A percentile compares a stretch with the other conserved stretches of the same genome.
Evolutionary conservation across 2,888 invertebrate genomes (phyloP).

Genomic region (Lycia hirtaria): DNA sequence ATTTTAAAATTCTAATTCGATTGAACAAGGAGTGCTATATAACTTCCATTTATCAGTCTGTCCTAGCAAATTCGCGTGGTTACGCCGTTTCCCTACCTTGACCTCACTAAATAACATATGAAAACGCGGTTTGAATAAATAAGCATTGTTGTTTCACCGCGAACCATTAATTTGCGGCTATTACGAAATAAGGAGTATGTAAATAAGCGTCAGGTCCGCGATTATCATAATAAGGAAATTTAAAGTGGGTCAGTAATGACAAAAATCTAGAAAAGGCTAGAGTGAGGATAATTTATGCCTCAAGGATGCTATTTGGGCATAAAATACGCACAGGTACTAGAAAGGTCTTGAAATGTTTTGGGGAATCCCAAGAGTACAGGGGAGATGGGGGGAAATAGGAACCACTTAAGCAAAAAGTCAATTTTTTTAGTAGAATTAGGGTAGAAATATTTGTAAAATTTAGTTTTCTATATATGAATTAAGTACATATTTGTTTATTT

Average conservation of each 20-base stretch:
- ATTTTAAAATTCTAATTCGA: too few relatives aligned
- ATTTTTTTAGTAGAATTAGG: too few relatives aligned
- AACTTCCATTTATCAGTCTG: too few relatives aligned
- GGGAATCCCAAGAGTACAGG: conserved; percentile 2
- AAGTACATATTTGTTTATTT: too few relatives aligned
- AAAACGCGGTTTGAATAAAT: conserved; percentile 29
- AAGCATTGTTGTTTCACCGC: conserved; percentile 24
- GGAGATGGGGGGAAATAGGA: too few relatives aligned
- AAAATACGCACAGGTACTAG: neutral
- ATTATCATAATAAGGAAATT: conserved; percentile 34
- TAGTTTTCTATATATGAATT: too few relatives aligned
- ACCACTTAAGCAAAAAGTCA: too few relatives aligned
- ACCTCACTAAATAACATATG: conserved; percentile 27
- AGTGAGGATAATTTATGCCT: conserved; percentile 11
- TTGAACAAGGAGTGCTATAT: too few relatives aligned
- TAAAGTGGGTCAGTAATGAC: conserved; percentile 29
- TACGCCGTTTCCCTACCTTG: conserved; percentile 44
- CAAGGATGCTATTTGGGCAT: conserved; percentile 13
- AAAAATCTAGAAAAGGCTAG: conserved; percentile 19
- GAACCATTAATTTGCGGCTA: conserved; percentile 26
- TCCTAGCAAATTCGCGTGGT: conserved; percentile 4
- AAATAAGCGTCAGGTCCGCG: conserved; percentile 22
- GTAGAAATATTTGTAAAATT: too few relatives aligned
- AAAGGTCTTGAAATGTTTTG: neutral
- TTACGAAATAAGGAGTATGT: conserved; percentile 20